Base-by-base conservation (phyloP, 1,140 invertebrate genomes). In the Wiebesia pumilae region DNA sequence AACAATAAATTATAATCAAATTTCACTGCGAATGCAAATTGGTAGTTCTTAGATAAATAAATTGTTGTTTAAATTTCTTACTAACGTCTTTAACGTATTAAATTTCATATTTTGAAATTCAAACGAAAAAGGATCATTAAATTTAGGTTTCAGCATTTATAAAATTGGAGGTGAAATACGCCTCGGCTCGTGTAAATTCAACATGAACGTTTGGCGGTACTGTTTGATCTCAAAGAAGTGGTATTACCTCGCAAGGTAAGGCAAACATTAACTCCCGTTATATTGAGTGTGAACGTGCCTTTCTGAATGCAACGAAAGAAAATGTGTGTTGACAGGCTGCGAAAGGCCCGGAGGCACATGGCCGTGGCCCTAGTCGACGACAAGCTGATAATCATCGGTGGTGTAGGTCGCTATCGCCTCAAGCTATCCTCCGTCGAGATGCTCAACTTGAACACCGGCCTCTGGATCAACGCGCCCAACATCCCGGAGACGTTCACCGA, bases 111-210 rank as follows among this genome's bases (percentile, higher is more conserved):
- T 47, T 51, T n/a, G 75, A 51, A 30, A n/a, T 38, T 67, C 0
- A 33, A 78, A 77, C 2, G 40, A 6, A 47, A 85, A 85, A 69
- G 30, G 24, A 65, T 67, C 27, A 24, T 80, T 40, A 47, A 35
- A 81, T 85, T 88, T 43, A 90, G 89, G 88, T 58, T 89, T 89
- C 40, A 88, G 86, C 79, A 83, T 90, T 83, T 90, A 89, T 77
- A 83, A 89, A 35, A 87, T 90, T 54, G 89, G 89, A 40, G 89
- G 89, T n/a, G 89, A 89, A 54, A 71, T 88, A 35, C 87, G 89
- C 27, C 38, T 89, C 0, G 89, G 88, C 40, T 87, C 88, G 10
- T 88, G 88, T 43, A 88, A 87, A 58, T 90, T 89, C 30, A 88
- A 87, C 33, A 89, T 87, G 81, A 87, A 88, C 47, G 65, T 90